Base-by-base conservation (phyloP, 2,113 vertebrate species). In the Aleadryas rufinucha region DNA sequence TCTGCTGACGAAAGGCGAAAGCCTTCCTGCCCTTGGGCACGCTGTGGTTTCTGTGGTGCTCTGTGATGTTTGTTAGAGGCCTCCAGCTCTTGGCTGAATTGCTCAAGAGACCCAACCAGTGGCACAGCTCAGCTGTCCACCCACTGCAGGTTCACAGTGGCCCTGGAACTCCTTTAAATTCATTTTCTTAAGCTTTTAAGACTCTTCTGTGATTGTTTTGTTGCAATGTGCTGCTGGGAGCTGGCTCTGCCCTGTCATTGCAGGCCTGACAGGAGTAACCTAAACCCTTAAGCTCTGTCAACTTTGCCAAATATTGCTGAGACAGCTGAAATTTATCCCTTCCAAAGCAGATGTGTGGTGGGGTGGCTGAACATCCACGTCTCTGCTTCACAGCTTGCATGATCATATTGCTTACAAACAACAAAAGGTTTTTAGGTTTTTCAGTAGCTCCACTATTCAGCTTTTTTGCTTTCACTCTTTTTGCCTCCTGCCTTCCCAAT, bases 181-280 rank as follows among this genome's bases (percentile, higher is more conserved):
- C 0, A 19, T 60, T 87, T 87, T 63, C 15, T 59, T 47, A 56
- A 63, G 17, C 47, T 71, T 17, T 63, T 50, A 39, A 74, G 54
- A 7, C 64, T 61, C 28, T 18, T 5, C 39, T 1, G 1, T 10
- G 10, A 10, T 47, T 0, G 1, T 39, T 70, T 33, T 65, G 41
- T 30, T 63, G 56, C 35, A 16, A 3, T 5, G 20, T 53, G n/a
- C 54, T 81, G 57, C 41, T 75, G 50, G 69, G 69, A 61, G 42
- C 56, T 91, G 60, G 31, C 60, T 81, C 68, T 81, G 60, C 47
- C 31, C 45, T 72, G 63, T 52, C n/a, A 7, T 11, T 56, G 59
- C 31, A 74, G 41, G 15, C 61, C 42, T 21, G 52, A 8, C 12
- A 53, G 60, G 26, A 52, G n/a, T 65, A 37, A 66, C 39, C 7